These are phyloP conservation scores for Noturus placidus DNA, from an alignment of 2,113 vertebrate genomes.

Conservation along the genomic window DNA sequence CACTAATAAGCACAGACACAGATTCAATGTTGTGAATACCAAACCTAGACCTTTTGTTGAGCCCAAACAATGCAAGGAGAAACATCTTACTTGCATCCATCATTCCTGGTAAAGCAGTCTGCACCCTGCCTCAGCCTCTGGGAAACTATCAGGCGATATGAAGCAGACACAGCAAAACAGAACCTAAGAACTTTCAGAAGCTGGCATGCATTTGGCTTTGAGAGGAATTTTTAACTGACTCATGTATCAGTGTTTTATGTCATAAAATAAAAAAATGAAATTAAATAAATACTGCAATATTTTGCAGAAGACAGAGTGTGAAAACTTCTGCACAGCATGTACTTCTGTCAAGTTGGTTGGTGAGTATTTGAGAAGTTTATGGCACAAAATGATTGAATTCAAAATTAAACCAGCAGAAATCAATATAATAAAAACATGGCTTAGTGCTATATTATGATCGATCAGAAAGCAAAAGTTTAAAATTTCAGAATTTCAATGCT, in stretches of 20 bases:
- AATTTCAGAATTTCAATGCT: neutral
- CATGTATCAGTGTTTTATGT: neutral
- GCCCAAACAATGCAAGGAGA: conserved; percentile 1
- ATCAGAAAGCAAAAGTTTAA: neutral
- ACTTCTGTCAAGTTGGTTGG: neutral
- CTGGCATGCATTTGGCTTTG: neutral
- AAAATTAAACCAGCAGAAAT: neutral
- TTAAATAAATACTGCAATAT: neutral
- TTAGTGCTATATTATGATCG: neutral
- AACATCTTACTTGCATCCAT: conserved; percentile 7
- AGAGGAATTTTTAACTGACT: conserved; percentile 1
- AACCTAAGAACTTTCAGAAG: conserved; percentile 14
- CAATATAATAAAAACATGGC: neutral
- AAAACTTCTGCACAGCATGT: neutral
- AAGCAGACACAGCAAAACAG: conserved; percentile 9
- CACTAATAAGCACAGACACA: neutral
- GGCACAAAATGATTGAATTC: neutral
- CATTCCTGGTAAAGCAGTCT: neutral
- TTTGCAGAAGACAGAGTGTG: neutral
- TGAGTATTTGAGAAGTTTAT: neutral
- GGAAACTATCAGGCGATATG: neutral
- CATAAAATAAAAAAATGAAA: conserved; percentile 10
- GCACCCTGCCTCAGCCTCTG: neutral
- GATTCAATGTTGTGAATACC: neutral
- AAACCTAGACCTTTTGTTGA: conserved; percentile 5